Evolutionary conservation across 1,140 invertebrate species (phyloP).

Genomic region (Ericerus pela): DNA sequence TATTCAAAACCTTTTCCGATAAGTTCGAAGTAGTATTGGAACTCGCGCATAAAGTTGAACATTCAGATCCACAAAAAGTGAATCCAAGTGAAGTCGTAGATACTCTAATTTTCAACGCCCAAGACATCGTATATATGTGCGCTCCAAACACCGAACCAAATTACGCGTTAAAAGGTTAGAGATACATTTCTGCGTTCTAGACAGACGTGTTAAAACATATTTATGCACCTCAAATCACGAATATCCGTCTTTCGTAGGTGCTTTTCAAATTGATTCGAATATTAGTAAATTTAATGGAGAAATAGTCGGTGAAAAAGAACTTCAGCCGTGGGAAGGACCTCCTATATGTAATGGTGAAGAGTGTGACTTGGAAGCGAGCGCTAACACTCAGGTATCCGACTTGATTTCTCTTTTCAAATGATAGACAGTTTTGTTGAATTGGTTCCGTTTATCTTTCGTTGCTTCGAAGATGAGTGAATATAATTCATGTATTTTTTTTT

Average conservation of each 20-base stretch:
- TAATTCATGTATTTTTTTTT: conserved; percentile 16
- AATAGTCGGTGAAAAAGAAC: conserved; percentile 51
- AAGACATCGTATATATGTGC: conserved; percentile 63
- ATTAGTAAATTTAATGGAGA: conserved; percentile 48
- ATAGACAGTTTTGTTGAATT: conserved; percentile 6
- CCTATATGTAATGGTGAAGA: conserved; percentile 43
- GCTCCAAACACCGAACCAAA: conserved; percentile 72
- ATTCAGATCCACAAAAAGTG: conserved; percentile 40
- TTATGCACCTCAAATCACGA: not conserved
- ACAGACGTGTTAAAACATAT: not conserved
- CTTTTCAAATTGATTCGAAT: conserved; percentile 69
- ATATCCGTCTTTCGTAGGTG: conserved; percentile 31
- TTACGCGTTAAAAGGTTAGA: conserved; percentile 57
- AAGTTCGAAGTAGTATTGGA: conserved; percentile 71
- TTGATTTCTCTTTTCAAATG: conserved; percentile 2
- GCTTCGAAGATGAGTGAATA: too few relatives aligned
- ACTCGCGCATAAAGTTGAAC: conserved; percentile 64
- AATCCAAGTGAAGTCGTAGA: conserved; percentile 49
- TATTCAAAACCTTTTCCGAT: conserved; percentile 71
- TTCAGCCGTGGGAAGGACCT: conserved; percentile 75
- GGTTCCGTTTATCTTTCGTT: conserved; percentile 9
- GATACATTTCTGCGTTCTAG: not conserved
- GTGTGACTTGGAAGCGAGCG: conserved; percentile 46
- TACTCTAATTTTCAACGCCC: conserved; percentile 68
- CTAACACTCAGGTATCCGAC: conserved; percentile 15